These are phyloP conservation scores for Sphaeridia pumilis DNA, from an alignment of 2,888 invertebrate species.

Conservation along the genomic window DNA sequence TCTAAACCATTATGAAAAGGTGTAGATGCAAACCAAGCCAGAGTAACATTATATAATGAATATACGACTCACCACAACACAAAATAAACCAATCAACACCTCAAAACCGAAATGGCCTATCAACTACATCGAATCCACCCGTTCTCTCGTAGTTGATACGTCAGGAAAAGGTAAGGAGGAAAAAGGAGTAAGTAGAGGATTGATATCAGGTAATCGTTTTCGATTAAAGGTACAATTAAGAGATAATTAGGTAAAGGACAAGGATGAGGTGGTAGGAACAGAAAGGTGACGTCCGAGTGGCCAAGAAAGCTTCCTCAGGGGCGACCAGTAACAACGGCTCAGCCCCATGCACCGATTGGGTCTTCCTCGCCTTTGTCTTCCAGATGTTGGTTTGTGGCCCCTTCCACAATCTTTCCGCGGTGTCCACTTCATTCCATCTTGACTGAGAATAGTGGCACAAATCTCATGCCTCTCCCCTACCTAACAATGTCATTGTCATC, in stretches of 20 bases:
- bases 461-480: constrained; percentile 18
- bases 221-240: not conserved
- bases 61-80: not conserved
- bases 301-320: constrained; percentile 12
- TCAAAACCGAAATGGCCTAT: not conserved
- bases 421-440: constrained; percentile 4
- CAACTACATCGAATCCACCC: not conserved
- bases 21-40: not conserved
- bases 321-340: constrained; percentile 7
- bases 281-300: not conserved
- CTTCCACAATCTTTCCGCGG: constrained; percentile 13
- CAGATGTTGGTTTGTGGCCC: not conserved
- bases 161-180: not conserved
- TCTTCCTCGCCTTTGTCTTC: constrained; percentile 12
- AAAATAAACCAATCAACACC: not conserved
- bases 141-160: not conserved
- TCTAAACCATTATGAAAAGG: not conserved
- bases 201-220: not conserved
- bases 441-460: constrained; percentile 2
- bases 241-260: not conserved
- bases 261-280: not conserved
- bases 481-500: not conserved
- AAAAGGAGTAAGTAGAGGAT: not conserved
- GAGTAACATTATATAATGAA: not conserved
- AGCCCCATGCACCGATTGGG: constrained; percentile 15